Evolutionary conservation across 2,888 invertebrate species (phyloP).

Genomic region (Epinotia bilunana): DNA sequence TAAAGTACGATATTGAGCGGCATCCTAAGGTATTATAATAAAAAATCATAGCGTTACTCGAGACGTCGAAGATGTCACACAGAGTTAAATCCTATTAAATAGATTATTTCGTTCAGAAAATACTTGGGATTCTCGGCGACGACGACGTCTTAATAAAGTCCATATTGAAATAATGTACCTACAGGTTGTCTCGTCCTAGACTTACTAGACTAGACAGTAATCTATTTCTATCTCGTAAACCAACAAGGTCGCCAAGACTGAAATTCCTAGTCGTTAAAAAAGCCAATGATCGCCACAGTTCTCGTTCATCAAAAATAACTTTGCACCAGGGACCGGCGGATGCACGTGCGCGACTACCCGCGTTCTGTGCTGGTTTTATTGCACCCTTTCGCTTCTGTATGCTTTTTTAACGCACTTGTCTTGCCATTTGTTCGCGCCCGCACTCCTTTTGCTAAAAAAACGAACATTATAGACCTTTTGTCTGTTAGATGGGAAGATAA

Average conservation of each 20-base stretch:
- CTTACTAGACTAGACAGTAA: constrained; percentile 29
- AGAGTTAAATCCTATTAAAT: constrained; percentile 8
- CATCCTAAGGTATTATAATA: background rate
- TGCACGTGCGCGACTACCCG: constrained; percentile 80
- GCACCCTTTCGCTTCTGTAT: constrained; percentile 52
- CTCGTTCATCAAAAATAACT: constrained; percentile 71
- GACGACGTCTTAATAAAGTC: background rate
- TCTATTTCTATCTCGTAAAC: constrained; percentile 28
- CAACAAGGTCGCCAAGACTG: constrained; percentile 29
- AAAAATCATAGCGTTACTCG: background rate
- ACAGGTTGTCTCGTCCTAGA: background rate
- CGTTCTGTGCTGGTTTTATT: constrained; percentile 72
- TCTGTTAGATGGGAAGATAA: constrained; percentile 39
- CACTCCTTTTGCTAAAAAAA: constrained; percentile 37
- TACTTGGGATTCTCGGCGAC: background rate
- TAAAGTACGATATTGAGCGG: constrained; percentile 15
- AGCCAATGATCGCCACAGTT: constrained; percentile 41
- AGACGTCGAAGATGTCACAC: constrained; percentile 2
- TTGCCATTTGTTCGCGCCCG: constrained; percentile 39
- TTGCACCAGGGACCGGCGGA: constrained; percentile 74
- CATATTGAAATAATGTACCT: background rate
- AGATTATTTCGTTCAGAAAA: constrained; percentile 19
- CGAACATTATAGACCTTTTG: constrained; percentile 30
- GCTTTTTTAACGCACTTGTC: constrained; percentile 23
- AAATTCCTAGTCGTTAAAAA: constrained; percentile 31